A percentile compares a stretch with the other conserved stretches of the same genome.
phyloP scores from a whole-genome alignment of 2,113 vertebrate species.

The Theropithecus gelada region DNA sequence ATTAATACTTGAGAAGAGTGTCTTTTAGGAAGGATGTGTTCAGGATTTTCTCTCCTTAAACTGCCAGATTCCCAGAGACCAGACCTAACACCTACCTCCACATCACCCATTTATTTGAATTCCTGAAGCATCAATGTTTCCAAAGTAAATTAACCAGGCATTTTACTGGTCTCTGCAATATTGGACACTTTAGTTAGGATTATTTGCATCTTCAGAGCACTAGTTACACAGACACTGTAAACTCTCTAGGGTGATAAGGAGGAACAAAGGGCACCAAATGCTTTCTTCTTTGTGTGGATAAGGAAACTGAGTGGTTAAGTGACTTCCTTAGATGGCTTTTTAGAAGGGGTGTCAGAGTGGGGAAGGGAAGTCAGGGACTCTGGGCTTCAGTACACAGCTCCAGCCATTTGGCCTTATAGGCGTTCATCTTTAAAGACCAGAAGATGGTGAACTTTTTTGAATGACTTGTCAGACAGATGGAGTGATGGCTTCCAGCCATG shows the following conservation, averaged over 20 bases:
- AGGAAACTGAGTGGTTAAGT: constrained; percentile 40
- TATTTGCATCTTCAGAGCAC: neutral
- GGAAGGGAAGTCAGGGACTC: neutral
- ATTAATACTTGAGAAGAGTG: neutral
- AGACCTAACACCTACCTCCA: neutral
- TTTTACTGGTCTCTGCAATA: neutral
- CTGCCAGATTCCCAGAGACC: neutral
- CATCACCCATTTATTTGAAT: neutral
- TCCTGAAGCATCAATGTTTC: constrained; percentile 1
- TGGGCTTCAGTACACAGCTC: neutral
- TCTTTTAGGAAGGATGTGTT: neutral
- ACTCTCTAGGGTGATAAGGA: neutral
- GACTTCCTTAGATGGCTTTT: constrained; percentile 37
- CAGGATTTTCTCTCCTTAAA: neutral
- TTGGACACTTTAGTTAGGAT: neutral
- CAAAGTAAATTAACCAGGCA: neutral
- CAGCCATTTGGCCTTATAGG: neutral
- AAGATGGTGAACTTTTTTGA: neutral
- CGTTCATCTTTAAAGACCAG: neutral
- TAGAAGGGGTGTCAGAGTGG: neutral
- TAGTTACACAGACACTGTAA: neutral
- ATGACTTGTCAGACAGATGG: neutral
- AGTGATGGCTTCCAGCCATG: neutral
- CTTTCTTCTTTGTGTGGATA: constrained; percentile 48
- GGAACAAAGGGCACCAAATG: neutral